Conservation (phyloP, 2,888 invertebrate species). For the Gari tellinella region DNA sequence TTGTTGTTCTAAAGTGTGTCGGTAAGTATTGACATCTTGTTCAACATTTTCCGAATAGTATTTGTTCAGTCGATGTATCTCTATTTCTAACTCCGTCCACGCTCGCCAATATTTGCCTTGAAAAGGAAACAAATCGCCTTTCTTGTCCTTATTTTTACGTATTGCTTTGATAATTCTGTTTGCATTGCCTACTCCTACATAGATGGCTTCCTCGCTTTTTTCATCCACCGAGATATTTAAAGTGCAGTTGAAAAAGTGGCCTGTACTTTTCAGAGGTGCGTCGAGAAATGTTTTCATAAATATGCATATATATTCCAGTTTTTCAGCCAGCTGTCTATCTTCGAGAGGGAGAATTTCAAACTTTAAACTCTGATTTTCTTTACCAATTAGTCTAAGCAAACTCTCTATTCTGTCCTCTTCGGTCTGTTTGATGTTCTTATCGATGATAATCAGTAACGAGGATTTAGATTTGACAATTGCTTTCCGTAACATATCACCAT, state of each 20-base stretch:
- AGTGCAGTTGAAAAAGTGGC: too few relatives aligned
- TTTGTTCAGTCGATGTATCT: background rate
- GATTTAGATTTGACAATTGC: too few relatives aligned
- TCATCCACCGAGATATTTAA: background rate
- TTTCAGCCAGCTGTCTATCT: slow-evolving; percentile 1
- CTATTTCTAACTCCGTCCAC: slow-evolving; percentile 11
- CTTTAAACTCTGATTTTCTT: background rate
- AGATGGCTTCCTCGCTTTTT: background rate
- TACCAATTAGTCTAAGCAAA: background rate
- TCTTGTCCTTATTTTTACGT: background rate
- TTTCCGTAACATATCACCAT: too few relatives aligned
- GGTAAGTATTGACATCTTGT: too few relatives aligned
- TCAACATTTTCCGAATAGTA: background rate
- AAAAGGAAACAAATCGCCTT: slow-evolving; percentile 4
- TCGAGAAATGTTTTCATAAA: too few relatives aligned
- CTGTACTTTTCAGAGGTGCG: too few relatives aligned
- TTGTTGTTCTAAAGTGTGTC: too few relatives aligned
- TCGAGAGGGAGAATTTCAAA: slow-evolving; percentile 10
- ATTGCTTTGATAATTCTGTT: background rate
- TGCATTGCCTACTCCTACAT: background rate
- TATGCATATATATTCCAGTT: background rate
- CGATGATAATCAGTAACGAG: background rate
- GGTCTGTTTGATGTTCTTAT: background rate
- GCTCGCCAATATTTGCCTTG: slow-evolving; percentile 10
- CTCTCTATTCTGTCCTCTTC: background rate